Conservation (phyloP, 2,888 invertebrate species). For the Morpho helenor region DNA sequence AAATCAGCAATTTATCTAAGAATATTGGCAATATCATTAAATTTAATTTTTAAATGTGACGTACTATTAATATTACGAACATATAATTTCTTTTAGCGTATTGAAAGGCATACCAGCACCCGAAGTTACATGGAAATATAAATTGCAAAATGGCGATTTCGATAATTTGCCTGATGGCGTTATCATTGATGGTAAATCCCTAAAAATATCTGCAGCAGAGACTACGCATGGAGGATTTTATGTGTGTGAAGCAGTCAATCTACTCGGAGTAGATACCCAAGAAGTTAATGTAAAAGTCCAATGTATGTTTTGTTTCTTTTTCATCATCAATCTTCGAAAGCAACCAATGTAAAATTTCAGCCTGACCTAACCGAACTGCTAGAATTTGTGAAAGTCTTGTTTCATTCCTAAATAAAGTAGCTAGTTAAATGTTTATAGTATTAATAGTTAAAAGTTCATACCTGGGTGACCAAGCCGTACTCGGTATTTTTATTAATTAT, state of each 20-base stretch:
- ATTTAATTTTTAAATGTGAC: too few relatives aligned
- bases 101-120: slow-evolving; percentile 54
- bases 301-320: slow-evolving; percentile 40
- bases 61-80: neutral
- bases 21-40: too few relatives aligned
- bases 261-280: slow-evolving; percentile 39
- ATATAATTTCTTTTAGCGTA: slow-evolving; percentile 34
- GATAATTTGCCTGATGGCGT: slow-evolving; percentile 46
- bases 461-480: too few relatives aligned
- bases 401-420: too few relatives aligned
- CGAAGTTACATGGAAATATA: slow-evolving; percentile 47
- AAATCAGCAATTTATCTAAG: too few relatives aligned
- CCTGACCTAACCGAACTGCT: too few relatives aligned
- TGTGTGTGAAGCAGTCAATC: slow-evolving; percentile 49
- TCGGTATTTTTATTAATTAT: too few relatives aligned
- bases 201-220: slow-evolving; percentile 42
- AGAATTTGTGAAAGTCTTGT: too few relatives aligned
- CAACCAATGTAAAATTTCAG: too few relatives aligned
- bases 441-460: too few relatives aligned
- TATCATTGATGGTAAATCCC: slow-evolving; percentile 28
- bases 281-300: slow-evolving; percentile 46
- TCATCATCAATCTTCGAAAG: too few relatives aligned
- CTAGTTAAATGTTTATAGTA: too few relatives aligned
- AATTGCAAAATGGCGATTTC: slow-evolving; percentile 28
- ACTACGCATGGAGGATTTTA: slow-evolving; percentile 47